Evolutionary conservation across 2,888 invertebrate species (phyloP).

Genomic region (Endomychus coccineus): DNA sequence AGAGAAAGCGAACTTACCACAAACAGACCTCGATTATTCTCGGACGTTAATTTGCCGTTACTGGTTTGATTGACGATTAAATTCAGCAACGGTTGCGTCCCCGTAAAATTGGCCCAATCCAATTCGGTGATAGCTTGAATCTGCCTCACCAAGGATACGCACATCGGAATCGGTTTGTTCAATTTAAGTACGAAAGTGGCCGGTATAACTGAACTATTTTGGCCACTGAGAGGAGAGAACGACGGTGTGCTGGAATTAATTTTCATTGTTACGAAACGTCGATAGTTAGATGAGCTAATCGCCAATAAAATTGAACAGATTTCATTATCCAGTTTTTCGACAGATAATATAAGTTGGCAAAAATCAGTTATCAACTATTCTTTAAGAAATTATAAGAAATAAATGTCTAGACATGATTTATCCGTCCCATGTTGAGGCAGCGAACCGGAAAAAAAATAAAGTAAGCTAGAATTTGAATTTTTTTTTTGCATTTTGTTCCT

Average conservation of each 20-base stretch:
- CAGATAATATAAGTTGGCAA: too few relatives aligned
- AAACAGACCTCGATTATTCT: conserved; percentile 71
- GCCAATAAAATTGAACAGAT: too few relatives aligned
- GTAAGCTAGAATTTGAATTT: too few relatives aligned
- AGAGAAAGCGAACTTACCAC: conserved; percentile 55
- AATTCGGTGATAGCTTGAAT: conserved; percentile 58
- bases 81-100: conserved; percentile 60
- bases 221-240: conserved; percentile 69
- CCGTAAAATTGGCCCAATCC: conserved; percentile 50
- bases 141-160: conserved; percentile 60
- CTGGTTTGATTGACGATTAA: conserved; percentile 74
- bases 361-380: too few relatives aligned
- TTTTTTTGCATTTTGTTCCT: too few relatives aligned
- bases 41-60: conserved; percentile 63
- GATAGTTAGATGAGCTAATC: not conserved
- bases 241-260: conserved; percentile 57
- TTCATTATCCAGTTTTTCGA: too few relatives aligned
- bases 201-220: conserved; percentile 84
- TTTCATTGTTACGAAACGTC: not conserved
- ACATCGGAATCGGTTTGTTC: conserved; percentile 80
- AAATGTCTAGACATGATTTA: too few relatives aligned
- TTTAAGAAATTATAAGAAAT: too few relatives aligned
- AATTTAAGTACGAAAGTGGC: conserved; percentile 80
- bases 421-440: too few relatives aligned
- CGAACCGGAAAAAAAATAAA: too few relatives aligned